A percentile compares a stretch with the other conserved stretches of the same genome.
Conservation (phyloP, 2,888 invertebrate genomes). For the Euphydryas editha region DNA sequence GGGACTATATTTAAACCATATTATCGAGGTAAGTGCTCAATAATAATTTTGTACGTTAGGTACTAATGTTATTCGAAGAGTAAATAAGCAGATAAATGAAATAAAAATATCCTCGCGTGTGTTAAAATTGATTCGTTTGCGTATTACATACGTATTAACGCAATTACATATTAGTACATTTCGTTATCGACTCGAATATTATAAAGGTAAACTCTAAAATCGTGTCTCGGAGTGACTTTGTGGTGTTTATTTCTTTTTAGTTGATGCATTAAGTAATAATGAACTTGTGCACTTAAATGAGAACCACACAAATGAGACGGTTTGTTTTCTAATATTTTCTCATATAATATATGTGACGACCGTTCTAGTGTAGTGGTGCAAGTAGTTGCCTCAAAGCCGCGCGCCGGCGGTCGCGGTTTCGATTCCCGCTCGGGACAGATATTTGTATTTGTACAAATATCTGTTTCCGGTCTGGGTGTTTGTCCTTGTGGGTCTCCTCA, state of each 20-base stretch:
- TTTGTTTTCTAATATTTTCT: no score
- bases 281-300: neutral
- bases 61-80: neutral
- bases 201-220: neutral
- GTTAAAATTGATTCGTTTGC: conserved; percentile 3
- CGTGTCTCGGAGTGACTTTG: neutral
- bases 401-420: no score
- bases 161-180: no score
- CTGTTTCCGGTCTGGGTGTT: no score
- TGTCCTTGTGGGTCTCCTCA: no score
- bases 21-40: neutral
- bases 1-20: conserved; percentile 1
- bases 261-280: neutral
- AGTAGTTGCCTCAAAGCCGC: no score
- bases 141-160: no score
- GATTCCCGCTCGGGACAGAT: no score
- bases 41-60: neutral
- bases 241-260: neutral
- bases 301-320: no score
- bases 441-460: no score
- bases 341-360: no score
- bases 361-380: no score
- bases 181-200: conserved; percentile 6
- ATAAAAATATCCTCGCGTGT: conserved; percentile 2
- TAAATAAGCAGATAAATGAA: neutral